A percentile compares a stretch with the other conserved stretches of the same genome.
Conservation (phyloP, 2,797 vertebrate species). For the Meriones psammophilus region DNA sequence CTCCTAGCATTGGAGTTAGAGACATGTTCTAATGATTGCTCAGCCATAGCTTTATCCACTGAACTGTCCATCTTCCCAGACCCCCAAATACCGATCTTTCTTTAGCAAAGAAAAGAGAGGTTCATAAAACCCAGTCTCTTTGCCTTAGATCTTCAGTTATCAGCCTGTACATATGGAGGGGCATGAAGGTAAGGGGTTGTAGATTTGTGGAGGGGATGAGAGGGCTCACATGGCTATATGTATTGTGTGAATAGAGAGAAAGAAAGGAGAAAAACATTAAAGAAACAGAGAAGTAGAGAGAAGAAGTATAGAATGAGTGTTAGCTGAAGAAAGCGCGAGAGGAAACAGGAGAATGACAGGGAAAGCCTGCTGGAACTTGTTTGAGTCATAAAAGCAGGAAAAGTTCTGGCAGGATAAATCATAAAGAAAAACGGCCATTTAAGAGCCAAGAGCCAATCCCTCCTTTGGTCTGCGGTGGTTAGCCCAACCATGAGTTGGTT, state of each 20-base stretch:
- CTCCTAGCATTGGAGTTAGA: not conserved
- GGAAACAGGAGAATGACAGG: not conserved
- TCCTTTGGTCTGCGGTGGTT: not conserved
- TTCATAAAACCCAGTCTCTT: not conserved
- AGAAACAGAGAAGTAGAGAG: not conserved
- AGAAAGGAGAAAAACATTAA: not conserved
- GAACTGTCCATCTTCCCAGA: not conserved
- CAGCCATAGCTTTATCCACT: not conserved
- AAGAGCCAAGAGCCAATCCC: not conserved
- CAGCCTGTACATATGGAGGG: not conserved
- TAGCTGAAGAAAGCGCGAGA: not conserved
- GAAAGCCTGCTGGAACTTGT: not conserved
- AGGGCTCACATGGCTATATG: not conserved
- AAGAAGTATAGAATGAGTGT: slow-evolving; percentile 19
- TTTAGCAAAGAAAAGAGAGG: not conserved
- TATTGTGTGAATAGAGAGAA: not conserved
- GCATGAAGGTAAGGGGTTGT: not conserved
- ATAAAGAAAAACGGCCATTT: not conserved
- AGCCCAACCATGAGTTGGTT: not conserved
- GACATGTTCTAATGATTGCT: not conserved
- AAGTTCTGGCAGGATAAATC: not conserved
- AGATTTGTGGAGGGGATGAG: not conserved
- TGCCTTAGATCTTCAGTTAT: not conserved
- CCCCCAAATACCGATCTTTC: not conserved
- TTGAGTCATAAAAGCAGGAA: not conserved